These are phyloP conservation scores for Colletes latitarsis DNA, from an alignment of 1,140 invertebrate species.

Conservation along the genomic window DNA sequence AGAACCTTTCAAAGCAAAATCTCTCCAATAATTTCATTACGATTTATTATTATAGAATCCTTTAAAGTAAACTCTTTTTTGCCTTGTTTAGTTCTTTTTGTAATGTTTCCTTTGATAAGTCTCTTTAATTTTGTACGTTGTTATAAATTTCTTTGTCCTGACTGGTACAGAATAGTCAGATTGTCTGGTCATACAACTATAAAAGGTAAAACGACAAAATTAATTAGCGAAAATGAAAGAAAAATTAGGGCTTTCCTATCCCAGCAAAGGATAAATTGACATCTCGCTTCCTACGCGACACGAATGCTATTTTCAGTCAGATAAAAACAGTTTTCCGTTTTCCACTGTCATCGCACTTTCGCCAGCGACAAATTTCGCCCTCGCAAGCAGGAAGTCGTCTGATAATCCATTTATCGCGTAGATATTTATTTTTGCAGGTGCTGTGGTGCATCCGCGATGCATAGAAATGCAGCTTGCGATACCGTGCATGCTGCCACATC, in stretches of 20 bases:
- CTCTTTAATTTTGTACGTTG: no score
- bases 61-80: no score
- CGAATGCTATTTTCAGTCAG: slow-evolving; percentile 6
- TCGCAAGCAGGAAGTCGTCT: slow-evolving; percentile 55
- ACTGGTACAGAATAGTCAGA: no score
- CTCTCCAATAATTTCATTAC: no score
- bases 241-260: not conserved
- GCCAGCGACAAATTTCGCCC: slow-evolving; percentile 33
- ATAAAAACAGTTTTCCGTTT: slow-evolving; percentile 11
- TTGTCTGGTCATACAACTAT: no score
- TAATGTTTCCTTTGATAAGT: no score
- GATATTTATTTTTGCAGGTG: slow-evolving; percentile 65
- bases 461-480: slow-evolving; percentile 30
- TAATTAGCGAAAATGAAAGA: slow-evolving; percentile 9
- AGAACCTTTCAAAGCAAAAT: no score
- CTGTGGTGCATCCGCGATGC: slow-evolving; percentile 26
- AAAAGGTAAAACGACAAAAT: slow-evolving; percentile 6
- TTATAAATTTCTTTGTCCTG: no score
- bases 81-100: no score
- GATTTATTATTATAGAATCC: no score
- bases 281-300: not conserved
- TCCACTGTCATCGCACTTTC: slow-evolving; percentile 16
- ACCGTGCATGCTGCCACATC: slow-evolving; percentile 43
- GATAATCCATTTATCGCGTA: slow-evolving; percentile 63
- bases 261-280: not conserved